Percentiles rank a stretch among this genome's conserved stretches.
phyloP scores from a whole-genome alignment of 2,888 invertebrate genomes.

The Leptodirus hochenwartii region DNA sequence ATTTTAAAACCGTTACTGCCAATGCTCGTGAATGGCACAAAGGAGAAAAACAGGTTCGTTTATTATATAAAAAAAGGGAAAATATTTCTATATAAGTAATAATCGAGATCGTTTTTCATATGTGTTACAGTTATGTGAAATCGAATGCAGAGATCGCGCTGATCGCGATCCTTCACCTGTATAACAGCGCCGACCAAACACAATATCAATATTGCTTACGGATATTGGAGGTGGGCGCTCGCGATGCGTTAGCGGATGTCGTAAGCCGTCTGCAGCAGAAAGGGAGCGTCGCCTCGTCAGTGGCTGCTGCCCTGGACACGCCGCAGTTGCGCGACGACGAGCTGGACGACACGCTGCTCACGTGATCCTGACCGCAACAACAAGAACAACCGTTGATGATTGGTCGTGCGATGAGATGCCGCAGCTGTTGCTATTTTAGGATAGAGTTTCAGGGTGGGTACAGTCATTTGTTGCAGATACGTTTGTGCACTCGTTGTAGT shows the following conservation, averaged over 20 bases:
- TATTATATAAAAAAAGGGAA: no score
- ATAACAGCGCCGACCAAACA: conserved; percentile 40
- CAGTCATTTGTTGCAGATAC: no score
- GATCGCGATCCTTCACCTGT: conserved; percentile 64
- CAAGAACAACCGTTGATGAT: no score
- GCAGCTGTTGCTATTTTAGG: no score
- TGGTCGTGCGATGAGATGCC: no score
- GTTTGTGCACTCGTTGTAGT: no score
- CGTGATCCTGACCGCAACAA: conserved; percentile 44
- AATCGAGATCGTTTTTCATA: no score
- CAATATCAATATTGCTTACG: neutral
- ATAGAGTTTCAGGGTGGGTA: no score
- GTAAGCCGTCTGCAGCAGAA: conserved; percentile 76
- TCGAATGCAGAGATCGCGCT: conserved; percentile 87
- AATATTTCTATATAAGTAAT: no score
- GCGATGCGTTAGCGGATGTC: conserved; percentile 76
- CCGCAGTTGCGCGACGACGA: conserved; percentile 79
- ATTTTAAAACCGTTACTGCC: conserved; percentile 65
- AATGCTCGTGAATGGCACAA: conserved; percentile 91
- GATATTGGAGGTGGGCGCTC: conserved; percentile 71
- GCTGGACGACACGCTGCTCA: conserved; percentile 78
- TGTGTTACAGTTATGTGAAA: conserved; percentile 75
- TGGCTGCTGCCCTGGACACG: conserved; percentile 49
- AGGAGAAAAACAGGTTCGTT: conserved; percentile 95
- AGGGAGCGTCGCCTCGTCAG: no score